Base-by-base conservation (phyloP, 2,797 vertebrate genomes). In the Aselliscus stoliczkanus region DNA sequence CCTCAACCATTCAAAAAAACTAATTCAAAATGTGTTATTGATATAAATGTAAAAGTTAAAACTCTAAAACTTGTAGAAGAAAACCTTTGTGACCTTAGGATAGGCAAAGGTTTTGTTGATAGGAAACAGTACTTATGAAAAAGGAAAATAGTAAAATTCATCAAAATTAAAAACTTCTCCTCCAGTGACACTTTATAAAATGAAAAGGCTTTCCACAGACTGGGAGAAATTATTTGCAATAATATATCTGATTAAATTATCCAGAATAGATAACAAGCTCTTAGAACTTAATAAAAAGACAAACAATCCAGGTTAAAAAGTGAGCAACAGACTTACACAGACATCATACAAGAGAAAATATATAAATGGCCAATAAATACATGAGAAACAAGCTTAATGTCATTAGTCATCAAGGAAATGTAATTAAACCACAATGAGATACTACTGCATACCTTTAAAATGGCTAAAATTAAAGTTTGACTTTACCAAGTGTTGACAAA, bases 281-380 rank as follows among this genome's bases (percentile, higher is more conserved):
- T 72, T 82, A 93, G 54, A 96, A 93, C 21, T 88, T 69, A 93
- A 67, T 60, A 56, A 89, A 84, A 93, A 88, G 47, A 76, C 50
- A 90, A 87, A 21, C 31, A 92, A 60, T 18, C 34, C 17, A 95
- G 31, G 56, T 65, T 90, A 72, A 92, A 85, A 94, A 75, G 18
- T 65, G 15, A 89, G 34, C 34, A 72, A 90, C 86, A 94, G 21
- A 70, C n/a, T 44, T 64, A 87, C 2, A 54, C 47, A 90, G 83
- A 94, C 18, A n/a, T 92, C 62, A 73, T 60, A 25, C 2, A 58
- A 84, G 83, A 75, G 20, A 89, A 56, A 77, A 64, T 27, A 80
- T 23, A 60, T 72, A 65, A 83, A 39, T 47, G 62, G 15, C 27
- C 18, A 62, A 42, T 90, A 73, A 83, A 90, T 34, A 15, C 5